Conservation (phyloP, 2,797 vertebrate genomes). For the Neopelma chrysocephalum region DNA sequence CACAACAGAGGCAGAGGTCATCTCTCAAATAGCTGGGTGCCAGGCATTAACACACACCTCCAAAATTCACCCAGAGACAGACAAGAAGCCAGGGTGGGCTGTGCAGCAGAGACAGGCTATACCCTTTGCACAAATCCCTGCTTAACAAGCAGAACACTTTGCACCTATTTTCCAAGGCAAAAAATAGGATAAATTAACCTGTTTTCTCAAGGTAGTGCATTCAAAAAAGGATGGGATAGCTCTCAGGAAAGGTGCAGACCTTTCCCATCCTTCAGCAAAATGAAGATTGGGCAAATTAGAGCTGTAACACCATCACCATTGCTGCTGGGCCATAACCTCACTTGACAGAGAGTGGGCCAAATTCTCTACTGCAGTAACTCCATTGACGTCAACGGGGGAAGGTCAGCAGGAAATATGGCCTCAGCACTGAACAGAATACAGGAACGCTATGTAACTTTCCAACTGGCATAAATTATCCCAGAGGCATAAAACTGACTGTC, state of each 20-base stretch:
- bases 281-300: neutral
- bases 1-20: slow-evolving; percentile 29
- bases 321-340: neutral
- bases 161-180: neutral
- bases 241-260: neutral
- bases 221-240: neutral
- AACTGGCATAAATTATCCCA: neutral
- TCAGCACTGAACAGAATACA: neutral
- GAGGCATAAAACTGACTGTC: neutral
- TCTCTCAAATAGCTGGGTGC: neutral
- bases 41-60: neutral
- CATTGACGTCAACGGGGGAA: slow-evolving; percentile 48
- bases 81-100: neutral
- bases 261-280: neutral
- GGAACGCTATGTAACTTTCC: slow-evolving; percentile 45
- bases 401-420: slow-evolving; percentile 11
- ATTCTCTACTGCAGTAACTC: neutral
- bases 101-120: neutral
- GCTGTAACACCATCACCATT: neutral
- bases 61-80: neutral
- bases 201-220: neutral
- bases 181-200: slow-evolving; percentile 14
- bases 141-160: neutral
- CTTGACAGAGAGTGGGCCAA: neutral
- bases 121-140: slow-evolving; percentile 15